phyloP scores from a whole-genome alignment of 1,140 invertebrate species.

The Bradysia coprophila region DNA sequence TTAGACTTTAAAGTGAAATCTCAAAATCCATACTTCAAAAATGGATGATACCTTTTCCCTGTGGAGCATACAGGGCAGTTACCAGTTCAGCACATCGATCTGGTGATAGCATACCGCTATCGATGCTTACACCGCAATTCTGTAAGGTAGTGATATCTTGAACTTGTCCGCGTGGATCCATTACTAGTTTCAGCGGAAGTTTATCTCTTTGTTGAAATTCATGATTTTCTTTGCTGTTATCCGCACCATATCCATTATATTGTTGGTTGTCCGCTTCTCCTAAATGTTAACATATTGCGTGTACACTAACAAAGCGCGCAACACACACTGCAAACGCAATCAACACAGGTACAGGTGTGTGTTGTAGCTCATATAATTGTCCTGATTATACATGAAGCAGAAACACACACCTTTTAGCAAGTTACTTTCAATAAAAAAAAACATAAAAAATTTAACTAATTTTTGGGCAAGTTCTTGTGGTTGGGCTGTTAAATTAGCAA shows the following conservation, averaged over 20 bases:
- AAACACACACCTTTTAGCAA: no score
- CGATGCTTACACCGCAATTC: constrained; percentile 35
- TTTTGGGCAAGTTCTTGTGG: no score
- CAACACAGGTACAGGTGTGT: no score
- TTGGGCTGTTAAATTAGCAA: no score
- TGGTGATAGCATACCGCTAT: constrained; percentile 41
- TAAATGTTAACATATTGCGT: no score
- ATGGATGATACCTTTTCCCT: constrained; percentile 38
- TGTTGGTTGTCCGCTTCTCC: not conserved
- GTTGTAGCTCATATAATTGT: no score
- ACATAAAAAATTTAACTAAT: no score
- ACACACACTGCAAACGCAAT: no score
- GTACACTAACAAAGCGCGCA: no score
- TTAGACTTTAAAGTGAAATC: no score
- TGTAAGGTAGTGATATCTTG: constrained; percentile 41
- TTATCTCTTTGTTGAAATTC: constrained; percentile 27
- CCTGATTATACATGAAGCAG: no score
- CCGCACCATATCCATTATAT: constrained; percentile 4
- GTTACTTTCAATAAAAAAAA: no score
- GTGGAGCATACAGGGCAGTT: constrained; percentile 54
- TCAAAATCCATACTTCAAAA: not conserved
- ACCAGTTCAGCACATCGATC: constrained; percentile 54
- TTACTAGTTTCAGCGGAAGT: constrained; percentile 51
- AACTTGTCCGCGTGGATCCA: constrained; percentile 59
- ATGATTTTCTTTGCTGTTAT: constrained; percentile 11